Evolutionary conservation across 2,113 vertebrate species (phyloP).

Genomic region (Prinia subflava): DNA sequence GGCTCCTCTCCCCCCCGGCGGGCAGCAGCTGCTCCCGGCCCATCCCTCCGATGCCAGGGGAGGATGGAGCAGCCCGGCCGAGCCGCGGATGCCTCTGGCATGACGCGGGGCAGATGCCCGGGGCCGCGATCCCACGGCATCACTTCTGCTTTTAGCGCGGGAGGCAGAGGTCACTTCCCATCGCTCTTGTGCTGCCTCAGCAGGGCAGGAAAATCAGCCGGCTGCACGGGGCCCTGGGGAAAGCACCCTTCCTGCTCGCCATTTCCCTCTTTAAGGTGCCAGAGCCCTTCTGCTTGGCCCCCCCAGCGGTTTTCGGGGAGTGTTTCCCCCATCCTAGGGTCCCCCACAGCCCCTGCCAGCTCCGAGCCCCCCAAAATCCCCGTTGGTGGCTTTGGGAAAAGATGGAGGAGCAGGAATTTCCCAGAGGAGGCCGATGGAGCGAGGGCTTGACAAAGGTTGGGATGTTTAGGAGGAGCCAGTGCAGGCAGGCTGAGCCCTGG

Average conservation of each 20-base stretch:
- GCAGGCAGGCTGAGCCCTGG: not conserved
- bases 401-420: not conserved
- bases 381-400: not conserved
- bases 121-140: not conserved
- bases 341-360: not conserved
- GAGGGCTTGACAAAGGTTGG: not conserved
- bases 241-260: not conserved
- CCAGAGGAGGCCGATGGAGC: not conserved
- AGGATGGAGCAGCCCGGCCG: not conserved
- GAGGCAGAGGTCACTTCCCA: slow-evolving; percentile 13
- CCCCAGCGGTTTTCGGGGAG: not conserved
- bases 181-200: not conserved
- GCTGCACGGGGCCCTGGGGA: not conserved
- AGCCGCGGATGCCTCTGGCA: not conserved
- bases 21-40: not conserved
- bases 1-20: not conserved
- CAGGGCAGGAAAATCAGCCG: not conserved
- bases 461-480: not conserved
- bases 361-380: not conserved
- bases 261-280: not conserved
- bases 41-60: rapidly evolving
- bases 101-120: not conserved
- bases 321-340: not conserved
- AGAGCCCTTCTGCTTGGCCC: not conserved
- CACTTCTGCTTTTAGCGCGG: not conserved